Base-by-base conservation (phyloP, 2,113 vertebrate species). In the Jaculus jaculus region DNA sequence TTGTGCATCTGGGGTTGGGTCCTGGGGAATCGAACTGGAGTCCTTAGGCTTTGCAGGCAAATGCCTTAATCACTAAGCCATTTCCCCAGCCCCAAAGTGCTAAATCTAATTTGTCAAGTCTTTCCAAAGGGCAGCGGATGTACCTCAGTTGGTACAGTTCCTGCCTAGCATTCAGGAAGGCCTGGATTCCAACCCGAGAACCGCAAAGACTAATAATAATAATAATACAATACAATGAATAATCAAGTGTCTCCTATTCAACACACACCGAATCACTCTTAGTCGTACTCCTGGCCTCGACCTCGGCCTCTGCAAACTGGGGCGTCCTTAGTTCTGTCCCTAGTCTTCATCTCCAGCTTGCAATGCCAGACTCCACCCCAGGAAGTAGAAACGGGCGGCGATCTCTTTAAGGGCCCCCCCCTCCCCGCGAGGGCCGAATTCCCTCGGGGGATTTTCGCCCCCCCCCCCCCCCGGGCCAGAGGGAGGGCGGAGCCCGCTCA, bases 401-500 rank as follows among this genome's bases (percentile, higher is more conserved):
- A 39, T 15, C 26, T 15, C 16, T 3, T 1, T 16, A 12, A 5
- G 32, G 39, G 6, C 15, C 54, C 12, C 51, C 51, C 7, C 51
- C 51, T 30, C 30, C 39, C 87, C 84, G 68, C 80, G n/a, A 95
- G 75, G 20, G 23, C 9, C 47, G 0, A 3, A n/a, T 21, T 21
- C 34, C 13, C 80, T 24, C 1, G 3, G 0, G 2, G 15, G 24
- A 65, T 12, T n/a, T n/a, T n/a, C n/a, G n/a, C n/a, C n/a, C n/a
- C 4, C 9, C 63, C 2, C 16, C n/a, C 65, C 3, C 7, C 0
- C 12, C 0, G 32, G 68, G 21, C 72, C 11, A 16, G 13, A 32
- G 16, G 20, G 66, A 4, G 86, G 93, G 95, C 80, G 92, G 89
- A 74, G 51, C 66, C 34, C 28, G 54, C 21, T 71, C 89, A 61